These are phyloP conservation scores for Limulus polyphemus DNA, from an alignment of 2,888 invertebrate genomes.

Conservation along the genomic window DNA sequence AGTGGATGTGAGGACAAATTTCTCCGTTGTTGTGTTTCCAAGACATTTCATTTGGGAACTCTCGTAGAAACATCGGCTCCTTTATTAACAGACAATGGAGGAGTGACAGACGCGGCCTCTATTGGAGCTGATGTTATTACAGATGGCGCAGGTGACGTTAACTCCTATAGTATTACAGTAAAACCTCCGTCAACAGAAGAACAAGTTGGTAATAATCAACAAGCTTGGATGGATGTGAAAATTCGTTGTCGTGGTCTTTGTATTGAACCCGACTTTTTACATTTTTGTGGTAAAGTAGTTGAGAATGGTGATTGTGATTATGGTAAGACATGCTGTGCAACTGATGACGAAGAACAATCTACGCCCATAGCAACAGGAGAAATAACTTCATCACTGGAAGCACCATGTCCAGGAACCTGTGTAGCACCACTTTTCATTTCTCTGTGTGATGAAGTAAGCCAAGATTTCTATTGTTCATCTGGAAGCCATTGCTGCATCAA, in stretches of 20 bases:
- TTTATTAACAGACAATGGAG: slow-evolving; percentile 11
- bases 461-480: slow-evolving; percentile 58
- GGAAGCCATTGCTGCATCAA: slow-evolving; percentile 64
- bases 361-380: neutral
- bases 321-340: neutral
- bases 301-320: slow-evolving; percentile 11
- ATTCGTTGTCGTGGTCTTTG: slow-evolving; percentile 23
- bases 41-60: slow-evolving; percentile 23
- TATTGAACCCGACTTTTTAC: slow-evolving; percentile 16
- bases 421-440: slow-evolving; percentile 66
- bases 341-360: slow-evolving; percentile 1
- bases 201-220: neutral
- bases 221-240: neutral
- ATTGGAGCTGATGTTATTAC: too few relatives aligned
- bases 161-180: slow-evolving; percentile 2
- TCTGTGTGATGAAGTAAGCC: slow-evolving; percentile 72
- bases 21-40: slow-evolving; percentile 28
- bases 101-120: too few relatives aligned
- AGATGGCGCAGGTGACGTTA: neutral
- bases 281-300: slow-evolving; percentile 16
- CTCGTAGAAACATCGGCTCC: slow-evolving; percentile 27
- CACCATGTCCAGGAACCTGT: slow-evolving; percentile 63
- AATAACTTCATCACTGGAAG: slow-evolving; percentile 29
- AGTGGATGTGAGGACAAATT: slow-evolving; percentile 27
- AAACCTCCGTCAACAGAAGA: neutral